Base-by-base conservation (phyloP, 2,113 vertebrate species). In the Podarcis muralis region DNA sequence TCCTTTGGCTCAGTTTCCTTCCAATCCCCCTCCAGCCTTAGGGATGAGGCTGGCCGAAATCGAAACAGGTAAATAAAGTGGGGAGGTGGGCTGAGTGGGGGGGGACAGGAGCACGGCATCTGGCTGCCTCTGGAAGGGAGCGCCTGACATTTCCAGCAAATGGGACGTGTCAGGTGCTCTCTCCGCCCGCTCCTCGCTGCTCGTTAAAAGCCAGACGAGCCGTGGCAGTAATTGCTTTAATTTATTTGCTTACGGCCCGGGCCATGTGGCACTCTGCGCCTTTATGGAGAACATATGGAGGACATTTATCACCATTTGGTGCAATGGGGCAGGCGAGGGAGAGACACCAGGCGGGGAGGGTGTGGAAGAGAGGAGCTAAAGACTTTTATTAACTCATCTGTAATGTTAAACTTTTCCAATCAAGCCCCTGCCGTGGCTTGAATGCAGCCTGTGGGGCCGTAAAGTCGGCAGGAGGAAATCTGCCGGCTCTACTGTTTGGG, bases 341-440 rank as follows among this genome's bases (percentile, higher is more conserved):
- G 69, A 11, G 5, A 22, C 11, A 53, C 48, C 48, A 62, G 1
- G 84, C 43, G 3, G 68, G 12, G 25, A 1, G 11, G 48, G 48
- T 53, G 48, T 53, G 48, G 11, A 53, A 12, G 15, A 32, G 22
- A 43, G 81, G 6, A 22, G 95, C 96, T 94, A 94, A 94, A 96
- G 96, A 93, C 96, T 94, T 90, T 95, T 97, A 97, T 97, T 93
- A 96, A 97, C 95, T 97, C 92, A 93, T 97, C 97, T 97, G 95
- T 96, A 97, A 96, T 95, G 91, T 96, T 96, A 95, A 95, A 95
- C 97, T 97, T 97, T 96, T 96, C 97, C 96, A 96, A 96, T 96
- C 96, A 96, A 97, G 96, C 95, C 95, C 97, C 96, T 94, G 96
- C 95, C 88, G 94, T 2, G 96, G 95, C 66, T 93, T 92, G 91